These are phyloP conservation scores for Albula glossodonta DNA, from an alignment of 2,113 vertebrate genomes.

Conservation along the genomic window DNA sequence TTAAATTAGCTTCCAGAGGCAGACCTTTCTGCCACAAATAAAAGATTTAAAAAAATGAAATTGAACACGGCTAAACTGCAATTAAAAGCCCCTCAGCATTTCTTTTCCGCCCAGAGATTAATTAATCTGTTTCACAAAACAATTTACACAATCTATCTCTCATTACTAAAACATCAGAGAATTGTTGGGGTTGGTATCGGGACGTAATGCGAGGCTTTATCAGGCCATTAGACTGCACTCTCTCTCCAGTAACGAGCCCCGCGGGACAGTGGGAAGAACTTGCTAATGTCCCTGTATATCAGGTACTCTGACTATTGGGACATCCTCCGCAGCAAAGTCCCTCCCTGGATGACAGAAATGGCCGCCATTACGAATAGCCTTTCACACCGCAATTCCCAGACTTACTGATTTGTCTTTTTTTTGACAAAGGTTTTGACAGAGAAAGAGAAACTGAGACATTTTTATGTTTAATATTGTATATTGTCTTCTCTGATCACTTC, in stretches of 20 bases:
- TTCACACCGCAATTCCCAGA: background rate
- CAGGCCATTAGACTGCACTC: background rate
- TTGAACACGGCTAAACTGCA: conserved; percentile 3
- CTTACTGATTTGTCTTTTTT: background rate
- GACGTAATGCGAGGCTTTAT: background rate
- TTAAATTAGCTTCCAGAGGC: background rate
- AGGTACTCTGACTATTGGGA: background rate
- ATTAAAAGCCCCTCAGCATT: background rate
- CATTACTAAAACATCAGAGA: conserved; percentile 1
- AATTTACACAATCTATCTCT: background rate
- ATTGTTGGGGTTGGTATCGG: background rate
- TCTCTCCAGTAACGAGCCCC: background rate
- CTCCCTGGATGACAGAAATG: background rate
- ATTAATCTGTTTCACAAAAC: background rate
- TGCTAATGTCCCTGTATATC: background rate
- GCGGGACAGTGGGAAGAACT: background rate
- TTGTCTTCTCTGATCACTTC: no score
- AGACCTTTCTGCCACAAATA: background rate
- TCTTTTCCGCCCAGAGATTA: background rate
- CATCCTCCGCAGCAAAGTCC: background rate
- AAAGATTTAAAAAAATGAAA: background rate
- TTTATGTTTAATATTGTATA: no score
- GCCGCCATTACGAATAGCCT: background rate
- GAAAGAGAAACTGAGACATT: no score
- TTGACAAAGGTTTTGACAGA: no score